phyloP scores from a whole-genome alignment of 2,888 invertebrate species.

The Oeneis ivallda region DNA sequence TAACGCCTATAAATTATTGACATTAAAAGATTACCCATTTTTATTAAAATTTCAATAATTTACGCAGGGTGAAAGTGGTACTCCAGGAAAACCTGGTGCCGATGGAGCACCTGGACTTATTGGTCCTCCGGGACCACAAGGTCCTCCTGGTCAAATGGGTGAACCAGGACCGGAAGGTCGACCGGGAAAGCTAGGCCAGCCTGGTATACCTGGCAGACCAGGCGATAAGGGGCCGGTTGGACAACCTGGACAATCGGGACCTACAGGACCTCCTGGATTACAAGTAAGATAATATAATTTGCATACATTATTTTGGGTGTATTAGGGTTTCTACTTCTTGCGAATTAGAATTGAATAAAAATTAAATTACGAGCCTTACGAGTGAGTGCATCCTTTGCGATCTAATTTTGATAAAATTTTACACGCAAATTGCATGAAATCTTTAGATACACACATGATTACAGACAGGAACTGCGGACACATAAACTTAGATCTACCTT shows the following conservation, averaged over 20 bases:
- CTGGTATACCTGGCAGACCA: conserved; percentile 86
- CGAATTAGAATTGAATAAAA: no score
- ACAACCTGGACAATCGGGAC: conserved; percentile 83
- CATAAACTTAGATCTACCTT: no score
- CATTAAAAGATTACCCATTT: no score
- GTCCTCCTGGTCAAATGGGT: conserved; percentile 84
- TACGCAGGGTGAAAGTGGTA: conserved; percentile 86
- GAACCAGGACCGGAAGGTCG: conserved; percentile 82
- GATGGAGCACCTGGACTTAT: conserved; percentile 87
- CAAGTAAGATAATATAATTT: conserved; percentile 70
- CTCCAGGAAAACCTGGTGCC: conserved; percentile 86
- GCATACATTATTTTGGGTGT: no score
- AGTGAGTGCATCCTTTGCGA: no score
- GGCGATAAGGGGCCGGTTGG: conserved; percentile 90
- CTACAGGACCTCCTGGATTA: conserved; percentile 85
- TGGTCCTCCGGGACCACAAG: conserved; percentile 85
- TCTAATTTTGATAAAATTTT: no score
- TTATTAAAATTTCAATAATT: neutral
- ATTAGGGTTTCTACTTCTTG: no score
- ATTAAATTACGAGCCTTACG: no score
- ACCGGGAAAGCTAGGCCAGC: conserved; percentile 86
- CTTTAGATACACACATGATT: no score
- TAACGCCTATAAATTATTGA: no score
- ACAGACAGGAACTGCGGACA: no score
- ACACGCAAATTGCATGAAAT: no score